phyloP scores from a whole-genome alignment of 2,113 vertebrate genomes.

The Perccottus glenii region DNA sequence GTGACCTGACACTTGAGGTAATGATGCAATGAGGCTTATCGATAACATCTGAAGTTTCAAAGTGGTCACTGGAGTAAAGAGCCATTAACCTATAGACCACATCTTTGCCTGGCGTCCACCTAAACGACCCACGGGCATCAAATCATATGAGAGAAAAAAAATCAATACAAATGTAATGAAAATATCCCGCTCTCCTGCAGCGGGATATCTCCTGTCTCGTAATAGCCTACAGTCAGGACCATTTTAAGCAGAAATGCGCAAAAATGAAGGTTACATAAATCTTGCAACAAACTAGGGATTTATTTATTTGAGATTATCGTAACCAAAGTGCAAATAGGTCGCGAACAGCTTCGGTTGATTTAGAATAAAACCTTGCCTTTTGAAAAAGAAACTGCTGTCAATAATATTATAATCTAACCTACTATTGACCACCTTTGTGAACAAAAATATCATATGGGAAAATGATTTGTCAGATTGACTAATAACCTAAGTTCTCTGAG shows the following conservation, averaged over 20 bases:
- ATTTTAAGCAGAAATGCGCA: neutral
- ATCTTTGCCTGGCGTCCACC: conserved; percentile 27
- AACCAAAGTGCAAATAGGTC: conserved; percentile 7
- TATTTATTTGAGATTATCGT: conserved; percentile 8
- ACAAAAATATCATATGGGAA: no score
- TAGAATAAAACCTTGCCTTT: no score
- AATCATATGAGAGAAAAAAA: conserved; percentile 45
- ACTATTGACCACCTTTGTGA: no score
- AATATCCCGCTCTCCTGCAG: conserved; percentile 10
- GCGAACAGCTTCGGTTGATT: neutral
- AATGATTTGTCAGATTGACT: no score
- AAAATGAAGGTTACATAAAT: neutral
- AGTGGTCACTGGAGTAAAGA: conserved; percentile 46
- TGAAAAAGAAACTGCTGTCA: no score
- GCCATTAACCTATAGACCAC: conserved; percentile 53
- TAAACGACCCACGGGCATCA: conserved; percentile 32
- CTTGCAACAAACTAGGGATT: neutral
- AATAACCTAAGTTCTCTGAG: no score
- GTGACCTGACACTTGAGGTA: conserved; percentile 39
- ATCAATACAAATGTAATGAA: conserved; percentile 54
- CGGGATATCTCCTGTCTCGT: no score
- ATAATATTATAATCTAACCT: no score
- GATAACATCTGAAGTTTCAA: conserved; percentile 59
- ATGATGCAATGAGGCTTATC: conserved; percentile 49
- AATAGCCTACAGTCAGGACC: neutral